Base-by-base conservation (phyloP, 2,888 invertebrate genomes). In the Drosophila neutralis region DNA sequence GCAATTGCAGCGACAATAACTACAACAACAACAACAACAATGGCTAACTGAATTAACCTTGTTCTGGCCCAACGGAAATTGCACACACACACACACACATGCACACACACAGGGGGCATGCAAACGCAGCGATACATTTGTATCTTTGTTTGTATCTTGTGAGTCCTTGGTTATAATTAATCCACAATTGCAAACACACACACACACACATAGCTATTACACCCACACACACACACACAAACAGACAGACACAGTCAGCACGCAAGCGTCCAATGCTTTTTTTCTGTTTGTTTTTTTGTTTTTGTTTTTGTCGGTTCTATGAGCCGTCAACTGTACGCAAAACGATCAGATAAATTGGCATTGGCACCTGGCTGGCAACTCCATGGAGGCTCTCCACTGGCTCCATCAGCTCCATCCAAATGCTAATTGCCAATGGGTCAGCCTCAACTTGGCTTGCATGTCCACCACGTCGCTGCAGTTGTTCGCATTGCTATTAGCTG, bases 371-470 rank as follows among this genome's bases (percentile, higher is more conserved):
- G 80, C 58, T 49, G 49, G 61, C 74, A 68, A 49, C 68, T 51
- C 51, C 24, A 51, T n/a, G 53, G 59, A 33, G 33, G 33, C 31
- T 31, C 33, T 24, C 45, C 45, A 45, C 24, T 24, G 24, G 15
- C 52, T 58, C 56, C 75, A 63, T 68, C 83, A 69, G 73, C 80
- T 68, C 66, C 72, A 58, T 65, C 70, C 67, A 72, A 89, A 89
- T 90, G 85, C 89, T 85, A 90, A 85, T 85, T 85, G 83, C 89
- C 85, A 89, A 75, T 88, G 87, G 90, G 87, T 88, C 77, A 86
- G 86, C 29, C 60, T 60, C 53, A 56, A 71, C 62, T 83, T 88
- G 84, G 73, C 66, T 90, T 85, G 84, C 84, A 84, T 84, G 84
- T 84, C 87, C 51, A 59, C 87, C 51, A 59, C 54, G 54, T 51